Conservation (phyloP, 2,888 invertebrate species). For the Petrolisthes cinctipes region DNA sequence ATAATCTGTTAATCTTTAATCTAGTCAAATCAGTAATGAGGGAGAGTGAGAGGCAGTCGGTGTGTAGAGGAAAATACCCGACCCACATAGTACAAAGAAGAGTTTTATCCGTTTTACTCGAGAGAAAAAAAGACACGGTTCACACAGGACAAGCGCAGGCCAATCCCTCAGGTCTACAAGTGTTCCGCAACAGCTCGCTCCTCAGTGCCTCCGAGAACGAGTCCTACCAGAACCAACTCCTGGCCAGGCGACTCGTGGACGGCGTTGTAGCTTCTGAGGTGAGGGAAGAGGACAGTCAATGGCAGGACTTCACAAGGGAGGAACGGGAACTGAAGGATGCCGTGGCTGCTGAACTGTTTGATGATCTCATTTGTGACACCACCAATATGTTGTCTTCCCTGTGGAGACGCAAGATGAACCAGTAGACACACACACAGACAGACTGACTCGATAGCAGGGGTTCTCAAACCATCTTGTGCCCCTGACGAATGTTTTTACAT, state of each 20-base stretch:
- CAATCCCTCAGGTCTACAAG: slow-evolving; percentile 36
- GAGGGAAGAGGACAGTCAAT: slow-evolving; percentile 23
- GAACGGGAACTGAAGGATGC: slow-evolving; percentile 47
- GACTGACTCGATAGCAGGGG: too few species aligned
- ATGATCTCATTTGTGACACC: slow-evolving; percentile 47
- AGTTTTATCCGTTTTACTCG: slow-evolving; percentile 30
- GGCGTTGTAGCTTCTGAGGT: slow-evolving; percentile 30
- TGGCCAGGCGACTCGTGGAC: slow-evolving; percentile 25
- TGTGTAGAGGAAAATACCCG: slow-evolving; percentile 33
- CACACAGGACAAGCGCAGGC: background rate
- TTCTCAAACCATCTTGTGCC: too few species aligned
- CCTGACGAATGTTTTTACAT: background rate
- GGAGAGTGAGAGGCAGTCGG: slow-evolving; percentile 27
- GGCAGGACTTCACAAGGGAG: slow-evolving; percentile 41
- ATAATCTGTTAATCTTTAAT: slow-evolving; percentile 51
- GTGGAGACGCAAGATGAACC: slow-evolving; percentile 1
- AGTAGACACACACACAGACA: background rate
- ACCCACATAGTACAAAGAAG: slow-evolving; percentile 50
- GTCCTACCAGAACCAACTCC: slow-evolving; percentile 11
- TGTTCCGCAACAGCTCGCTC: slow-evolving; percentile 32
- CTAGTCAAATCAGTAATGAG: slow-evolving; percentile 54
- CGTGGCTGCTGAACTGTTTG: slow-evolving; percentile 32
- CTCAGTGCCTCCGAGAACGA: slow-evolving; percentile 25
- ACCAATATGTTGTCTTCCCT: slow-evolving; percentile 17
- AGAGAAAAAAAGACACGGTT: background rate